These are phyloP conservation scores for Harpagus bidentatus DNA, from an alignment of 2,113 vertebrate species.

Conservation along the genomic window DNA sequence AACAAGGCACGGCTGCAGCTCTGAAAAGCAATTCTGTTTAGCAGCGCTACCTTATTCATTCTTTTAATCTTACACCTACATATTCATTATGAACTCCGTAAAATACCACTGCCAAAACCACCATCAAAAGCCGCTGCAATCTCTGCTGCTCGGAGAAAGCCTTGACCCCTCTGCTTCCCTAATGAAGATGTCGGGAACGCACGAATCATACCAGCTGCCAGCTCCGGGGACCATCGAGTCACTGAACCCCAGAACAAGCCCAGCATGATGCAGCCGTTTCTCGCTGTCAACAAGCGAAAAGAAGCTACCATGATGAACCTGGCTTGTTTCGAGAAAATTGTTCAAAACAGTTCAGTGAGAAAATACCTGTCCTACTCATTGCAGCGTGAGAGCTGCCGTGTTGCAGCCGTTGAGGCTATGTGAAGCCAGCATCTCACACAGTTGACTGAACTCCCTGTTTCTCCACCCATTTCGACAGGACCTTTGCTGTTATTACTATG, in stretches of 20 bases:
- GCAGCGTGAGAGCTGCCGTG: accelerated
- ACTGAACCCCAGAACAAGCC: background rate
- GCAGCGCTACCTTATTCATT: constrained; percentile 24
- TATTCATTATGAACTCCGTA: constrained; percentile 10
- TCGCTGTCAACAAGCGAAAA: background rate
- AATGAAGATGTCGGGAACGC: background rate
- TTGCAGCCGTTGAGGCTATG: accelerated
- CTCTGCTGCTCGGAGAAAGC: background rate
- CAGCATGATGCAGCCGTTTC: accelerated
- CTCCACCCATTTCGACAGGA: background rate
- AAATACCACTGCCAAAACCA: background rate
- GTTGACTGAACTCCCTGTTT: too few species aligned
- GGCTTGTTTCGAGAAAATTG: accelerated
- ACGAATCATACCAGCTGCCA: background rate
- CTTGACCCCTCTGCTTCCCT: background rate
- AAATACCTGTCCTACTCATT: too few species aligned
- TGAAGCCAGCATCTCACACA: accelerated
- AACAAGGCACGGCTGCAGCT: background rate
- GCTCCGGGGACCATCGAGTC: background rate
- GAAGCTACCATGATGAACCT: accelerated
- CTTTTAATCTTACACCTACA: constrained; percentile 64
- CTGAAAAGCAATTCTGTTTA: constrained; percentile 6
- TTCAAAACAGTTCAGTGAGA: background rate
- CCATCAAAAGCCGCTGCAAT: background rate
- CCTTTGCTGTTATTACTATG: background rate